Conservation (phyloP, 1,140 invertebrate genomes). For the Drosophila lowei region DNA sequence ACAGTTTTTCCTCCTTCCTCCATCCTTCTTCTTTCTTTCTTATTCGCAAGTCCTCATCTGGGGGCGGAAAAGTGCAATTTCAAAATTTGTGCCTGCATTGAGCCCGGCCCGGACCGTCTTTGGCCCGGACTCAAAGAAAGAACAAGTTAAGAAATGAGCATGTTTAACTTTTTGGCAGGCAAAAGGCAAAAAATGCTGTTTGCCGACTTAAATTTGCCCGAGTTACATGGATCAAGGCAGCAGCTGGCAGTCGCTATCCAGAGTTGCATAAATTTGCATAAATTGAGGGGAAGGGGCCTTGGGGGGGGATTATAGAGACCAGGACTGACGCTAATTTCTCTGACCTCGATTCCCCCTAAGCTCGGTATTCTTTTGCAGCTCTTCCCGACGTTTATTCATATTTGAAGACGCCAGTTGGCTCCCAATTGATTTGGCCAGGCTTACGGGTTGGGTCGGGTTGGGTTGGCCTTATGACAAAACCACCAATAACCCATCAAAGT, state of each 20-base stretch:
- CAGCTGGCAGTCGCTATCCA: constrained; percentile 31
- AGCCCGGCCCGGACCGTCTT: constrained; percentile 46
- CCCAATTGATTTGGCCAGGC: constrained; percentile 41
- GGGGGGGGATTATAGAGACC: constrained; percentile 21
- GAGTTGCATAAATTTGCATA: constrained; percentile 65
- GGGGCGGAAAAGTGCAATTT: constrained; percentile 75
- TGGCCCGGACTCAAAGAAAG: constrained; percentile 38
- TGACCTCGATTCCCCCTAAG: constrained; percentile 51
- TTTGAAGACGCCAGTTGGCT: constrained; percentile 35
- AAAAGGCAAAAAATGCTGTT: constrained; percentile 38
- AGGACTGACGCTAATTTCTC: constrained; percentile 67
- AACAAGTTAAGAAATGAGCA: constrained; percentile 65
- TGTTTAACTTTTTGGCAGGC: constrained; percentile 62
- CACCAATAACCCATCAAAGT: constrained; percentile 52
- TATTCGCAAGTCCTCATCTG: constrained; percentile 35
- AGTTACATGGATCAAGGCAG: constrained; percentile 39
- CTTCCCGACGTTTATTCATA: constrained; percentile 35
- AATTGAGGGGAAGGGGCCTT: constrained; percentile 27
- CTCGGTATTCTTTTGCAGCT: background rate
- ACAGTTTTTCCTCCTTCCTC: constrained; percentile 45
- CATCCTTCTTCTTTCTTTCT: constrained; percentile 4
- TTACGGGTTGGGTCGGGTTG: no score
- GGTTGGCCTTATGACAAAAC: constrained; percentile 33
- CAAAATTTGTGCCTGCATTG: constrained; percentile 62
- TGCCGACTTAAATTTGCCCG: constrained; percentile 43